phyloP scores from a whole-genome alignment of 2,888 invertebrate genomes.

The Ophioninae sp. region DNA sequence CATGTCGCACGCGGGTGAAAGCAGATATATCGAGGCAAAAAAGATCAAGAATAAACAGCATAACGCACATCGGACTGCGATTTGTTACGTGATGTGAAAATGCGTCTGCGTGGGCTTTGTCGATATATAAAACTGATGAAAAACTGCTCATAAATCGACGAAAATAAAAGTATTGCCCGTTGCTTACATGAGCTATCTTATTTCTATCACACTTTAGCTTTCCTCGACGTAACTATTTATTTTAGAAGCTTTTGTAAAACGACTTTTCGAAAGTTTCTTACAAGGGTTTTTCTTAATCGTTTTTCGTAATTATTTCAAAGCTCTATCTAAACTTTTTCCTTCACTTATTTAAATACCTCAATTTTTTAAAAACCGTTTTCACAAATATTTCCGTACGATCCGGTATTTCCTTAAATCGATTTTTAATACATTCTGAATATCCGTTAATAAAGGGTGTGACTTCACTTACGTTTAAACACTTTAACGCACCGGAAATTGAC shows the following conservation, averaged over 20 bases:
- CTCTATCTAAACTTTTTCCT: background rate
- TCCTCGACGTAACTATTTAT: background rate
- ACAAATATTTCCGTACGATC: background rate
- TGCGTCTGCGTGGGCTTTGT: conserved; percentile 17
- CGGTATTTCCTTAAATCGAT: background rate
- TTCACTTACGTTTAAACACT: background rate
- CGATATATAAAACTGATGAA: conserved; percentile 10
- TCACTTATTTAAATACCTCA: background rate
- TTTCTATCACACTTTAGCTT: background rate
- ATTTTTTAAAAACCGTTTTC: background rate
- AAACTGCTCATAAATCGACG: conserved; percentile 13
- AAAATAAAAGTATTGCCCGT: background rate
- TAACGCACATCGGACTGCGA: conserved; percentile 14
- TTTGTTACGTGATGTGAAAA: conserved; percentile 19
- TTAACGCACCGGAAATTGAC: background rate
- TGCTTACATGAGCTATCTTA: background rate
- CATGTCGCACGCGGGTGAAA: conserved; percentile 41
- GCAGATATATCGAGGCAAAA: conserved; percentile 14
- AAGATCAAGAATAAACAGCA: conserved; percentile 25
- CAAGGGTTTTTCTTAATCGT: no score
- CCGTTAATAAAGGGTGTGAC: background rate
- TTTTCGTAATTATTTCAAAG: background rate
- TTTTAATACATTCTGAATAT: background rate
- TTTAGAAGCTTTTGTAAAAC: background rate
- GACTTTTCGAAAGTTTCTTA: no score